Evolutionary conservation across 2,113 vertebrate species (phyloP).

Genomic region (Hypocryptadius cinnamomeus): DNA sequence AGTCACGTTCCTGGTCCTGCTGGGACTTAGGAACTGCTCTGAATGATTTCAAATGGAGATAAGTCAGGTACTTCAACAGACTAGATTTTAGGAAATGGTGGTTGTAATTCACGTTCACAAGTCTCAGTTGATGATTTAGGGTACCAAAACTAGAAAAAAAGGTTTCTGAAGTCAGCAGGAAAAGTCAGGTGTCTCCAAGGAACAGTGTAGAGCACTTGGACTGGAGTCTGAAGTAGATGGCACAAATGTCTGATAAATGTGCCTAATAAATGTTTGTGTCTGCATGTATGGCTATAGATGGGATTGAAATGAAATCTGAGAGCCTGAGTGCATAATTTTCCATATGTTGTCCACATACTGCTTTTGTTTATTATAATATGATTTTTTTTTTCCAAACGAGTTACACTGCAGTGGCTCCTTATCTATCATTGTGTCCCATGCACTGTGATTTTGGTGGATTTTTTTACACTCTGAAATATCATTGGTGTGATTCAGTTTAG

Average conservation of each 20-base stretch:
- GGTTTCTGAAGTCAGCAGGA: neutral
- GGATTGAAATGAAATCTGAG: neutral
- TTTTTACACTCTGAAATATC: neutral
- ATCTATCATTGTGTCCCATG: neutral
- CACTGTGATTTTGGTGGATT: neutral
- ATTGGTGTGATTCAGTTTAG: neutral
- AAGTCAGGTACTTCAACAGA: neutral
- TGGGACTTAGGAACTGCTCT: neutral
- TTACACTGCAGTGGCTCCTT: neutral
- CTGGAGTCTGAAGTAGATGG: neutral
- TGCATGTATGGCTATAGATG: neutral
- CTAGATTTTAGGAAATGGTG: neutral
- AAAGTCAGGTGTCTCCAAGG: neutral
- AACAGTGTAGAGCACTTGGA: neutral
- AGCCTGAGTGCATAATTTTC: neutral
- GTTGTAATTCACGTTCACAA: neutral
- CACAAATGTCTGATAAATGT: neutral
- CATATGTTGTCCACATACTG: neutral
- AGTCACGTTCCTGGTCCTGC: neutral
- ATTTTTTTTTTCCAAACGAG: neutral
- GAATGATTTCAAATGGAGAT: neutral
- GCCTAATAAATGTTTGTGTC: neutral
- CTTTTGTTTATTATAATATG: neutral
- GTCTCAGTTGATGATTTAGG: neutral
- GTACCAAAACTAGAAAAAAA: neutral